A percentile compares a stretch with the other conserved stretches of the same genome.
Evolutionary conservation across 2,888 invertebrate genomes (phyloP).

Genomic region (Diarsia mendica): DNA sequence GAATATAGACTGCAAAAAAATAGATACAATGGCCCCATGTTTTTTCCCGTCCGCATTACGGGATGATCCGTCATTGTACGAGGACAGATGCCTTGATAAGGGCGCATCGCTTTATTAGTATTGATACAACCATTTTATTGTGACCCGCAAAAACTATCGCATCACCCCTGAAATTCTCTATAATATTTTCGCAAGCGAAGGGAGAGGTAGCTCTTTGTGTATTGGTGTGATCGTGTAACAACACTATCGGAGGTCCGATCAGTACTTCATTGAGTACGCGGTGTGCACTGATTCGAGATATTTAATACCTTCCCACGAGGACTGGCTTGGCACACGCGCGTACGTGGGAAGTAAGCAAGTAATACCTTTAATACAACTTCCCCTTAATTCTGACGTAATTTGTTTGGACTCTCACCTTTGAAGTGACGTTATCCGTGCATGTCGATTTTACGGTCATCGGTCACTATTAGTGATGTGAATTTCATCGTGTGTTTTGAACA

Average conservation of each 20-base stretch:
- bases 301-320: slow-evolving; percentile 89
- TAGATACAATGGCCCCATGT: slow-evolving; percentile 76
- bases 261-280: slow-evolving; percentile 80
- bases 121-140: slow-evolving; percentile 76
- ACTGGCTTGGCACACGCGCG: slow-evolving; percentile 80
- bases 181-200: slow-evolving; percentile 49
- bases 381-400: slow-evolving; percentile 55
- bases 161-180: slow-evolving; percentile 13
- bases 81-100: slow-evolving; percentile 88
- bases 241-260: slow-evolving; percentile 84
- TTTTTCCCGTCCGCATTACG: slow-evolving; percentile 87
- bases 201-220: slow-evolving; percentile 71
- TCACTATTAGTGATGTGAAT: slow-evolving; percentile 7
- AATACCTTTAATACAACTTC: slow-evolving; percentile 47
- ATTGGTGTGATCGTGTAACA: slow-evolving; percentile 73
- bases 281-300: slow-evolving; percentile 84
- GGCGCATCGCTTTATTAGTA: slow-evolving; percentile 87
- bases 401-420: slow-evolving; percentile 57
- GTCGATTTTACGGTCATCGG: slow-evolving; percentile 43
- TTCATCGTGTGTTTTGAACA: neutral
- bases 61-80: slow-evolving; percentile 89
- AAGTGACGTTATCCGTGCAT: slow-evolving; percentile 46
- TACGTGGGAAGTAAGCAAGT: slow-evolving; percentile 74
- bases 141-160: slow-evolving; percentile 68
- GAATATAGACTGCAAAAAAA: slow-evolving; percentile 83